Base-by-base conservation (phyloP, 2,888 invertebrate species). In the Myathropa florea region DNA sequence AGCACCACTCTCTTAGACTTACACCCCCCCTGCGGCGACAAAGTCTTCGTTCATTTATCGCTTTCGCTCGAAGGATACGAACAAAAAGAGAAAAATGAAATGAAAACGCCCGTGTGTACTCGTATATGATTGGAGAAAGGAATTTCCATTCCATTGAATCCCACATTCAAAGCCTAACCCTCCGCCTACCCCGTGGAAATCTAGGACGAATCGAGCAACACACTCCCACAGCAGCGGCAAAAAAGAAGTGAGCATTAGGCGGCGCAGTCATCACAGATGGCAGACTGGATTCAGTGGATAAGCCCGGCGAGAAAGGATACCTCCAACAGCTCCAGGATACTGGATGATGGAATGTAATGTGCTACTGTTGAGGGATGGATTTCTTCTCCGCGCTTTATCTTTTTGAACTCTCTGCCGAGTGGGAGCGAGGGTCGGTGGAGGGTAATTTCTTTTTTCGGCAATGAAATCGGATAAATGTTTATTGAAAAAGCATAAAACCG, bases 401-500 rank as follows among this genome's bases (percentile, higher is more conserved):
- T 83, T 46, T 86, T 78, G 82, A 82, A 78, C 83, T 86, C 79
- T 33, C 30, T 46, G 21, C 65, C 46, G 7, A 46, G 4, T 7
- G 46, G 18, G n/a, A 7, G 18, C 18, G 6, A n/a, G 36, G 53
- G 33, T 14, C 36, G n/a, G 36, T 33, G n/a, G 4, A 14, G 64
- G 2, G 9, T 63, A 21, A 36, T 59, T 79, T 88, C 85, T 80
- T 86, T 85, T 81, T 75, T 79, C 87, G 89, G 89, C 89, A 86
- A 86, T 86, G 86, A 86, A 92, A 92, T 92, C 92, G 92, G 91
- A 91, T 92, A 89, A 92, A 92, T 92, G 92, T 92, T 92, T 92
- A 92, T 92, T 92, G 92, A 92, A 92, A 92, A 92, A 91, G 92
- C 92, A 92, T 92, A 92, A 92, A 92, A 92, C 92, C 92, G 91